phyloP scores from a whole-genome alignment of 2,113 vertebrate genomes.

The Rhodinocichla rosea region DNA sequence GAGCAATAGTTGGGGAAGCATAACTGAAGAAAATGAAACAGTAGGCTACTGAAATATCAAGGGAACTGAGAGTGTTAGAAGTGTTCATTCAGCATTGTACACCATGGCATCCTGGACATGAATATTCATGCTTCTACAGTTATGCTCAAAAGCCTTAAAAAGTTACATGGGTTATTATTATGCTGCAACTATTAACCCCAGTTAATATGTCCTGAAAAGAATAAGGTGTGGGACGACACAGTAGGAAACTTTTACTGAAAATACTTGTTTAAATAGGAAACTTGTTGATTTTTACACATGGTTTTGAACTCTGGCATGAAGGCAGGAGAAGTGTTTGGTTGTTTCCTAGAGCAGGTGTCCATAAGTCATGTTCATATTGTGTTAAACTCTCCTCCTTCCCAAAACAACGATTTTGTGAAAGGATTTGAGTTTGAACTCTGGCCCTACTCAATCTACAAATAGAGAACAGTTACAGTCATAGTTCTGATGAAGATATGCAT shows the following conservation, averaged over 20 bases:
- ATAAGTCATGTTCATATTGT: not conserved
- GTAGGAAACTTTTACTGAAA: not conserved
- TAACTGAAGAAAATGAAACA: conserved; percentile 45
- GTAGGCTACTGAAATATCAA: conserved; percentile 35
- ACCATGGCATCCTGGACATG: conserved; percentile 27
- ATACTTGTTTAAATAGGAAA: not conserved
- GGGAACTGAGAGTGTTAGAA: conserved; percentile 38
- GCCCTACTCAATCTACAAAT: not conserved
- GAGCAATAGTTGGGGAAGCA: conserved; percentile 24
- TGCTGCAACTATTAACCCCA: conserved; percentile 22
- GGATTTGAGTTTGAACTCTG: not conserved
- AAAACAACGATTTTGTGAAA: not conserved
- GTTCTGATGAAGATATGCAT: not conserved
- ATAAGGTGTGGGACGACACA: not conserved
- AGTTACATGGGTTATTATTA: not conserved
- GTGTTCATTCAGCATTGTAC: conserved; percentile 23
- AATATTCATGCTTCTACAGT: conserved; percentile 61
- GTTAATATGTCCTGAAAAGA: not conserved
- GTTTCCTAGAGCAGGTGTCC: not conserved
- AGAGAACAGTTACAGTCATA: not conserved
- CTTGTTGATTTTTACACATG: not conserved
- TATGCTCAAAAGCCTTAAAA: conserved; percentile 36
- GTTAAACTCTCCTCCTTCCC: not conserved
- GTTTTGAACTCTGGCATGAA: not conserved
- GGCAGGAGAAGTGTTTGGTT: not conserved